Base-by-base conservation (phyloP, 2,113 vertebrate genomes). In the Epinephelus lanceolatus region DNA sequence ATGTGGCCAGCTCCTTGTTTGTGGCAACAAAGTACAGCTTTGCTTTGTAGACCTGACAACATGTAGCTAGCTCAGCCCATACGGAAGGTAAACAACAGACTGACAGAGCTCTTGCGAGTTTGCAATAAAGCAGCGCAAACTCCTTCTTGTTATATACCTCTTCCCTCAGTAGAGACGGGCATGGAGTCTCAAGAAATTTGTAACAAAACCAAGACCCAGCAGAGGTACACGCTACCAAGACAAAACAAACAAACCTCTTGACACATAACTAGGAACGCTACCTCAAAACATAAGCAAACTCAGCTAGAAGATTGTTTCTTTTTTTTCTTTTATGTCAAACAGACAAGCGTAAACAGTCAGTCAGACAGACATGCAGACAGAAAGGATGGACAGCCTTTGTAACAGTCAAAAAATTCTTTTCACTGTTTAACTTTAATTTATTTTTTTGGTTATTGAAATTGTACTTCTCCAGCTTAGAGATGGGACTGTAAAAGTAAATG, bases 221-320 rank as follows among this genome's bases (percentile, higher is more conserved):
- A 12, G 68, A 79, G 88, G 92, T 76, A 85, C 86, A 47, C 80
- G n/a, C 84, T 61, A 83, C 51, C 47, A 77, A 83, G 91, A 94
- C 71, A 45, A 86, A 90, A 93, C 86, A 88, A 85, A 84, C 78
- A 78, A 91, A 94, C 92, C 95, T 94, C 93, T 83, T 71, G 63
- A 91, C 93, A 95, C 94, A 95, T 95, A 94, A 96, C 95, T 94
- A 92, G 95, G 90, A 95, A 95, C 90, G 94, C 95, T 95, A 95
- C 95, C 95, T 95, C 95, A 95, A 91, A 83, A 74, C 69, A 71
- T n/a, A 86, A 79, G 76, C 78, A 89, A 91, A 93, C 90, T 94
- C 93, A 92, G 91, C 93, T 90, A 91, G 92, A 95, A 94, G 94
- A 95, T 95, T 94, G 91, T 94, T 92, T 83, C 81, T 80, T 74